Percentiles rank a stretch among this genome's conserved stretches.
Conservation (phyloP, 2,888 invertebrate genomes). For the Scaptomyza flava region DNA sequence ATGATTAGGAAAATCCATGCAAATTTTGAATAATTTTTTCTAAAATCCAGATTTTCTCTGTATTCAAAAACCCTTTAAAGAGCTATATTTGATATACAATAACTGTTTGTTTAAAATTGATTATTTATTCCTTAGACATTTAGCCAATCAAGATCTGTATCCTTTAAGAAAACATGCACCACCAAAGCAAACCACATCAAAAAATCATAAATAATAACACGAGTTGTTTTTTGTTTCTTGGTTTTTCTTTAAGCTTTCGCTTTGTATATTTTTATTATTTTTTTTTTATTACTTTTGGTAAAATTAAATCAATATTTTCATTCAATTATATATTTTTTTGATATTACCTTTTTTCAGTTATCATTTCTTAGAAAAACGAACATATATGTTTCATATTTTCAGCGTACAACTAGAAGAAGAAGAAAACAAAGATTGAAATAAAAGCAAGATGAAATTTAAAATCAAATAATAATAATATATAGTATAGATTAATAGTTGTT, state of each 20-base stretch:
- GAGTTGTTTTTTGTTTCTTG: not conserved
- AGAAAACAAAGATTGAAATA: constrained; percentile 72
- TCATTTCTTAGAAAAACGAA: constrained; percentile 79
- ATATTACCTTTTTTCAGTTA: constrained; percentile 79
- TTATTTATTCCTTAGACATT: constrained; percentile 5
- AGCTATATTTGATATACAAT: not conserved
- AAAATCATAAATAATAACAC: constrained; percentile 28
- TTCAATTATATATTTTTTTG: constrained; percentile 71
- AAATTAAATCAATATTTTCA: constrained; percentile 75
- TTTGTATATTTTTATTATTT: constrained; percentile 33
- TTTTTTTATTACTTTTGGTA: constrained; percentile 70
- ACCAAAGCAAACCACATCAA: constrained; percentile 1
- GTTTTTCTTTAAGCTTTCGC: constrained; percentile 60
- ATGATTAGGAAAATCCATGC: not conserved
- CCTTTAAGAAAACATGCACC: not conserved
- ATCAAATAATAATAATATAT: constrained; percentile 42
- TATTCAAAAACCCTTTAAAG: not conserved
- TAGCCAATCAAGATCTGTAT: not conserved
- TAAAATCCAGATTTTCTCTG: not conserved
- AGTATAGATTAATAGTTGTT: constrained; percentile 45
- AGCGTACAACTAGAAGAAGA: constrained; percentile 80
- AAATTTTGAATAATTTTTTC: not conserved
- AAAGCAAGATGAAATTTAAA: constrained; percentile 58
- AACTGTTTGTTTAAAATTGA: not conserved
- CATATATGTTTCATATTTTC: constrained; percentile 78